Base-by-base conservation (phyloP, 2,113 vertebrate genomes). In the Dromaius novaehollandiae region DNA sequence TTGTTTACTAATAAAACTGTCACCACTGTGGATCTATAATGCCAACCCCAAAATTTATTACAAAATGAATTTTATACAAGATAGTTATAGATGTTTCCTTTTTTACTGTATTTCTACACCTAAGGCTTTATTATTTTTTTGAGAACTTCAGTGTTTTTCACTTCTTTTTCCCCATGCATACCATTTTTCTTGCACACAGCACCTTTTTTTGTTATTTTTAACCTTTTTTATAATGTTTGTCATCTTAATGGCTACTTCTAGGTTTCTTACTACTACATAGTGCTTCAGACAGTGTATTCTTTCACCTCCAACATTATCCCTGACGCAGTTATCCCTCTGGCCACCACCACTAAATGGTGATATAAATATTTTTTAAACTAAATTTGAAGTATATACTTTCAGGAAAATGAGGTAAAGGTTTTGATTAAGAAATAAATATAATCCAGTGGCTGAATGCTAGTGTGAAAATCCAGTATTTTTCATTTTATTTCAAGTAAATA, bases 21-120 rank as follows among this genome's bases (percentile, higher is more conserved):
- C 8, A 40, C 12, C 2, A 10, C n/a, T 46, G 7, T 63, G 20
- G 1, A 1, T 82, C 2, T 50, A 26, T 58, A 25, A 42, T 1
- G 1, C 44, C 17, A 79, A 32, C 3, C 7, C 3, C 5, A 5
- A 71, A 24, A 71, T 48, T 61, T 42, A 53, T 36, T 50, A 64
- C 0, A 0, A 78, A 90, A 88, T 82, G 24, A 64, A 84, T 85
- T 20, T 5, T 63, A 7, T 68, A 81, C 58, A 60, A 78, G 7
- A 34, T 36, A 11, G 17, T 64, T 82, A 70, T 60, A 75, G 4
- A 22, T 13, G 42, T 38, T 5, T 74, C 17, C 6, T 50, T 86
- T 82, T 48, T 15, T 79, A 66, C 34, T 65, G 5, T n/a, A 46
- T 1, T n/a, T 77, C 32, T 65, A 51, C 32, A 65, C 42, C 15